These are phyloP conservation scores for Agonopterix subpropinquella DNA, from an alignment of 2,888 invertebrate genomes.

Conservation along the genomic window DNA sequence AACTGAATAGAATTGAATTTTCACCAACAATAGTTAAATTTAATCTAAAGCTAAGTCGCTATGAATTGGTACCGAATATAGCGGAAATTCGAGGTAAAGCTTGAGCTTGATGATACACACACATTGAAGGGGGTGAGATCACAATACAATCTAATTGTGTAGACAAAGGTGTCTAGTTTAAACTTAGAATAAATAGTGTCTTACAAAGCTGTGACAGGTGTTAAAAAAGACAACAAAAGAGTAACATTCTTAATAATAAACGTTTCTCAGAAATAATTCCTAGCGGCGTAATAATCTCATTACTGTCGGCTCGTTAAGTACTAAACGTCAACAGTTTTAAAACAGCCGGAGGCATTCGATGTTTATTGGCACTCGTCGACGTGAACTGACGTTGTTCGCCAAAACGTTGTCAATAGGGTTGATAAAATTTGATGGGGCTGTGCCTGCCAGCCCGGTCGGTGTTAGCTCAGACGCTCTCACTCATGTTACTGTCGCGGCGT, in stretches of 20 bases:
- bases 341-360: constrained; percentile 16
- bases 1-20: constrained; percentile 16
- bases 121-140: too few species aligned
- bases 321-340: constrained; percentile 5
- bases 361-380: constrained; percentile 32
- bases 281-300: not conserved
- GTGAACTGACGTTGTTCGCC: constrained; percentile 41
- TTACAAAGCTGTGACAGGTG: not conserved
- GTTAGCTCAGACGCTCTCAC: constrained; percentile 24
- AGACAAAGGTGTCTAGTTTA: not conserved
- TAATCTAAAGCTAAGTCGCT: constrained; percentile 32
- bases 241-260: not conserved
- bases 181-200: not conserved
- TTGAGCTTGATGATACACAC: too few species aligned
- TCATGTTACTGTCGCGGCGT: constrained; percentile 46
- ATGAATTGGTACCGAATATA: constrained; percentile 33
- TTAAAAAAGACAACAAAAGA: not conserved
- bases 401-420: constrained; percentile 59
- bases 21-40: constrained; percentile 15
- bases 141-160: too few species aligned
- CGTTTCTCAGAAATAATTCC: too few species aligned
- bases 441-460: constrained; percentile 18
- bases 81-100: too few species aligned
- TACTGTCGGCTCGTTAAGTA: constrained; percentile 13
- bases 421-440: constrained; percentile 62